Base-by-base conservation (phyloP, 1,140 invertebrate species). In the Maniola jurtina region DNA sequence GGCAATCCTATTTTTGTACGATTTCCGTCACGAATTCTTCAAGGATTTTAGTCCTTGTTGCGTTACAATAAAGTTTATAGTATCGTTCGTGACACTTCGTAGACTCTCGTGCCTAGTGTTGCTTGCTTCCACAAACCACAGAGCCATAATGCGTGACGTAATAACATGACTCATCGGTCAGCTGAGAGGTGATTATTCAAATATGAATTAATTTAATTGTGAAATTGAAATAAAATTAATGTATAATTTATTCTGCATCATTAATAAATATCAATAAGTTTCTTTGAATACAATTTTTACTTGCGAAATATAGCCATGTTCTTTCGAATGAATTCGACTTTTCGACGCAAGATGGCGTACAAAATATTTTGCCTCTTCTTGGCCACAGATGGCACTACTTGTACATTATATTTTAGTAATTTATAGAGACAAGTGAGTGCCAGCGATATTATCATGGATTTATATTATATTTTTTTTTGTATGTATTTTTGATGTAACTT, bases 1-100 rank as follows among this genome's bases (percentile, higher is more conserved):
- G 88, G 88, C 88, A 90, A 89, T 90, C 86, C 86, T 90, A 88
- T 88, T 88, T 89, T 84, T 87, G 78, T 86, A 79, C 74, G 67
- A 86, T 77, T 88, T 90, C 86, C 86, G 81, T 77, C 76, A 77
- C 70, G 75, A 81, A 81, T 79, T 75, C 71, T 80, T 68, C 47
- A 75, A 71, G 72, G 75, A 89, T 81, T 81, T 45, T 87, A 79
- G 65, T 80, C 81, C 75, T 87, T 89, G 70, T 50, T 52, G 0
- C 66, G 6, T 71, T 73, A 66, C 0, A 71, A 79, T 86, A 88
- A 84, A 79, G 83, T 69, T 77, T 77, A 82, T 76, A 78, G 73
- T 85, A 68, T 69, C 65, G 61, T 73, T 70, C 34, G 38, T 80
- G 67, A 68, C 74, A 77, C 71, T 36, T 71, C 2, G 59, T 54